These are phyloP conservation scores for Aethina tumida DNA, from an alignment of 1,140 invertebrate genomes.

Conservation along the genomic window DNA sequence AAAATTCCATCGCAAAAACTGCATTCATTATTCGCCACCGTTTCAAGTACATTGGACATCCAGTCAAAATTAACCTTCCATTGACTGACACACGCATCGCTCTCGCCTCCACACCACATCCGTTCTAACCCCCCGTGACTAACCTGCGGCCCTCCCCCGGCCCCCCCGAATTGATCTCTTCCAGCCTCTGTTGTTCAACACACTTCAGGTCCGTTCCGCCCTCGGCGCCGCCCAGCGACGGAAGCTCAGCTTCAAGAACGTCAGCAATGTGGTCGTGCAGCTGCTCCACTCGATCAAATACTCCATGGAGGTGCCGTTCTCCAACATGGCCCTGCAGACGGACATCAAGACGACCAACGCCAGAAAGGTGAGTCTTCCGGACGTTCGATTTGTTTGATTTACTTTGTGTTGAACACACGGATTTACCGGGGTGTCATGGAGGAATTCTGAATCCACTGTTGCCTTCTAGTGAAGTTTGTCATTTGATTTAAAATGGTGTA, in stretches of 20 bases:
- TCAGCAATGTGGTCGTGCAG: constrained; percentile 83
- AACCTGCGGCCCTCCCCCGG: constrained; percentile 27
- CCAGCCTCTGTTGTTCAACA: constrained; percentile 60
- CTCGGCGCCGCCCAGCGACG: constrained; percentile 55
- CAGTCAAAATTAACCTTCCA: not conserved
- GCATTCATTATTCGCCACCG: not conserved
- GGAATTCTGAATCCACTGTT: no score
- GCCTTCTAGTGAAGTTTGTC: no score
- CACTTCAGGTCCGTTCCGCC: constrained; percentile 55
- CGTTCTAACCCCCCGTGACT: constrained; percentile 32
- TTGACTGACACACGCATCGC: constrained; percentile 6
- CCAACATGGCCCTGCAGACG: constrained; percentile 69
- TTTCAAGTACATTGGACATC: no score
- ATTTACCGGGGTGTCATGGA: no score
- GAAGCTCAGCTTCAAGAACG: constrained; percentile 85
- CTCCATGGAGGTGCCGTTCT: constrained; percentile 85
- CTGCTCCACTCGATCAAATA: constrained; percentile 85
- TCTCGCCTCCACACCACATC: constrained; percentile 16
- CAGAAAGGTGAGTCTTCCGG: constrained; percentile 51
- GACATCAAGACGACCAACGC: constrained; percentile 51
- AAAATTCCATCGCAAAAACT: not conserved
- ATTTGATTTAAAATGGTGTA: no score
- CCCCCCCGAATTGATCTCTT: constrained; percentile 33
- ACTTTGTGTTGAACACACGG: not conserved
- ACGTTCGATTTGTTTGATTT: constrained; percentile 7